These are phyloP conservation scores for Accipiter virgatus DNA, from an alignment of 2,113 vertebrate genomes.

Conservation along the genomic window DNA sequence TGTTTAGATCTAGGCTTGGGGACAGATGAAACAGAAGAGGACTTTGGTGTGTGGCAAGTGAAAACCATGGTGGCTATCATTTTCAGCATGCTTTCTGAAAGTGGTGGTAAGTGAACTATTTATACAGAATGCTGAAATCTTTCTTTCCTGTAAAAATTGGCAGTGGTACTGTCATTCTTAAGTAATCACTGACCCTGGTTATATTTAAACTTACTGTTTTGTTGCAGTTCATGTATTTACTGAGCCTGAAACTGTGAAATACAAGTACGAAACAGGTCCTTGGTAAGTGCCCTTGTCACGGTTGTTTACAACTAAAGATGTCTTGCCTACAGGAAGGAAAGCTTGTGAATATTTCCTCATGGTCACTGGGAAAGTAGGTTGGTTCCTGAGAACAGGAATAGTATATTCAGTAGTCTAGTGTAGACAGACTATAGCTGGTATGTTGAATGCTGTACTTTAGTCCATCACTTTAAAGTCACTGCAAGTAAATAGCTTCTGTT, in stretches of 20 bases:
- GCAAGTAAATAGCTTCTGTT: background rate
- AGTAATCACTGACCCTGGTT: background rate
- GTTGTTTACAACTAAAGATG: background rate
- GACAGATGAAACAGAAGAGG: conserved; percentile 80
- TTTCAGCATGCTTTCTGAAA: conserved; percentile 83
- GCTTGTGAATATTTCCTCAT: background rate
- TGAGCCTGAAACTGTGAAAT: conserved; percentile 86
- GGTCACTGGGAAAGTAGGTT: background rate
- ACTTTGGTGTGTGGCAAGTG: conserved; percentile 86
- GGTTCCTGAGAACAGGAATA: background rate
- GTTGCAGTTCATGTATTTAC: conserved; percentile 82
- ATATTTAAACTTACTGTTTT: background rate
- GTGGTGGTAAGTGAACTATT: conserved; percentile 81
- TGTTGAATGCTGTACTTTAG: background rate
- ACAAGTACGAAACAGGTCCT: conserved; percentile 94
- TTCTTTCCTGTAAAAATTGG: background rate
- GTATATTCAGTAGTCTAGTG: background rate
- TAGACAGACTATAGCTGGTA: background rate
- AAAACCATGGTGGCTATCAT: conserved; percentile 87
- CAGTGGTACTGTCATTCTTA: background rate
- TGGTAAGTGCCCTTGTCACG: conserved; percentile 76
- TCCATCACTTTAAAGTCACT: background rate
- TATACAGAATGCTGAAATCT: background rate
- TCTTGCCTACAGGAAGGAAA: background rate
- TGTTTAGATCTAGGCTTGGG: conserved; percentile 82